phyloP scores from a whole-genome alignment of 1,140 invertebrate genomes.

The Plutomurus gul region DNA sequence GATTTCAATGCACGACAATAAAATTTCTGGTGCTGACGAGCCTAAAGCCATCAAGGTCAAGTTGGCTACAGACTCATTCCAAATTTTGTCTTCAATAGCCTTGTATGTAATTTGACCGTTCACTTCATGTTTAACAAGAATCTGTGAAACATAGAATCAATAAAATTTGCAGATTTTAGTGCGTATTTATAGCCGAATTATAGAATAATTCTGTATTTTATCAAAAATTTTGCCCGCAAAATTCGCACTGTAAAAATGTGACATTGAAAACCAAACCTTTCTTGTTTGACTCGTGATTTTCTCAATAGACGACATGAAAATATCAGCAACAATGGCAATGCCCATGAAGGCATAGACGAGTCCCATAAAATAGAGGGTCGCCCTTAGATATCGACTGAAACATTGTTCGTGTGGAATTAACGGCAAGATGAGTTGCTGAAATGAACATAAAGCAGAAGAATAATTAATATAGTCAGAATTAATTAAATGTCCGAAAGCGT shows the following conservation, averaged over 20 bases:
- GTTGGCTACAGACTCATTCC: constrained; percentile 62
- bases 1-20: constrained; percentile 69
- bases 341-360: constrained; percentile 64
- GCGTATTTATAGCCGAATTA: not conserved
- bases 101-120: not conserved
- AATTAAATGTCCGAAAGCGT: no score
- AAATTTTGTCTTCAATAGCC: constrained; percentile 12
- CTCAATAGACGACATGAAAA: constrained; percentile 69
- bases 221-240: no score
- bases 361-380: constrained; percentile 61
- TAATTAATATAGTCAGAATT: no score
- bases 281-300: constrained; percentile 68
- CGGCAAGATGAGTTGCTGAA: not conserved
- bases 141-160: not conserved
- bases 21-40: constrained; percentile 68
- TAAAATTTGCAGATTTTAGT: no score
- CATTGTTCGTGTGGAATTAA: not conserved
- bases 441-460: not conserved
- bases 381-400: not conserved
- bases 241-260: no score
- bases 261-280: constrained; percentile 56
- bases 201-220: not conserved
- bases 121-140: not conserved
- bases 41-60: constrained; percentile 71
- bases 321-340: constrained; percentile 64